Evolutionary conservation across 2,888 invertebrate species (phyloP).

Genomic region (Hirtodrosophila duncani): DNA sequence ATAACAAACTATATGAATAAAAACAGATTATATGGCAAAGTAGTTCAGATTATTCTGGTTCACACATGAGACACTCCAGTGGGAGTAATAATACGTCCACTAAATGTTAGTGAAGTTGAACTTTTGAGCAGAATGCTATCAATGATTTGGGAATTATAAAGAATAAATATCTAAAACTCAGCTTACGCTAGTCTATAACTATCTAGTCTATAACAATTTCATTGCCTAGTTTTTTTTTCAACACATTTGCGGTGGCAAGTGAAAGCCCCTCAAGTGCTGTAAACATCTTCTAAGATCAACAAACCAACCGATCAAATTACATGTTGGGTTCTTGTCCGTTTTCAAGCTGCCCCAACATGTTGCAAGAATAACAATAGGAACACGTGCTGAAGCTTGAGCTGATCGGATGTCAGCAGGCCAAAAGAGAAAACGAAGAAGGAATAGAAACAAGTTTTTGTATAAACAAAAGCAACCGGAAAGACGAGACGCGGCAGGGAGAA

Average conservation of each 20-base stretch:
- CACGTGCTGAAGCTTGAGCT: constrained; percentile 18
- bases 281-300: no score
- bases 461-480: constrained; percentile 24
- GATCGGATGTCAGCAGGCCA: constrained; percentile 1
- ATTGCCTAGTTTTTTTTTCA: constrained; percentile 1
- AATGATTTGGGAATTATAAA: no score
- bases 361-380: constrained; percentile 9
- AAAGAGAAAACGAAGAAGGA: not conserved
- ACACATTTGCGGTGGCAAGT: no score
- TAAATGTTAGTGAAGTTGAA: no score
- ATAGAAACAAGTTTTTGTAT: constrained; percentile 29
- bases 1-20: no score
- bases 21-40: no score
- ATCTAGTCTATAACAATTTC: not conserved
- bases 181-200: not conserved
- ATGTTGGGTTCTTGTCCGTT: not conserved
- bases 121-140: no score
- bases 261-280: no score
- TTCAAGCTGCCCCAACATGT: constrained; percentile 1
- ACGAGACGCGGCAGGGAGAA: not conserved
- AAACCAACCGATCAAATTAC: not conserved
- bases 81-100: no score
- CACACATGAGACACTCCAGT: no score
- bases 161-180: no score
- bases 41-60: no score